Conservation (phyloP, 2,888 invertebrate genomes). For the Hermaeophaga mercurialis region DNA sequence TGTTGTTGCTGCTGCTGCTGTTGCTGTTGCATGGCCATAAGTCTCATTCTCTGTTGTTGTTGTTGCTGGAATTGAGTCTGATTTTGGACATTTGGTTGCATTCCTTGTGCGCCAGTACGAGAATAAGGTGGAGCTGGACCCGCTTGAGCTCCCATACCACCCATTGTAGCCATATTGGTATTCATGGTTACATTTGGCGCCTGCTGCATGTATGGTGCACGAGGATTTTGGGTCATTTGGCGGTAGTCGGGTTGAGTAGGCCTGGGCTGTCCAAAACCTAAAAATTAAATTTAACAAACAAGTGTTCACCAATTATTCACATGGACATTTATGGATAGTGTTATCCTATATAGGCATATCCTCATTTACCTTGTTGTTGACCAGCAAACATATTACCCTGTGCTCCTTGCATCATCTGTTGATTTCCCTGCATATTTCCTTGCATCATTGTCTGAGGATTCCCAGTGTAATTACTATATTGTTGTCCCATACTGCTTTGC, state of each 20-base stretch:
- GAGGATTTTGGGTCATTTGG: slow-evolving; percentile 52
- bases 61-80: slow-evolving; percentile 66
- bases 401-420: slow-evolving; percentile 47
- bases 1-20: slow-evolving; percentile 59
- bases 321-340: too few relatives aligned
- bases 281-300: not conserved
- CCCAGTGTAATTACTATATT: slow-evolving; percentile 55
- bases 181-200: slow-evolving; percentile 89
- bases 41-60: slow-evolving; percentile 65
- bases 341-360: not conserved
- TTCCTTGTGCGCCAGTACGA: slow-evolving; percentile 56
- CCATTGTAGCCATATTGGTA: slow-evolving; percentile 78
- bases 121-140: slow-evolving; percentile 83
- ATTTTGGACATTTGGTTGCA: slow-evolving; percentile 51
- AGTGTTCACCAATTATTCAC: too few relatives aligned
- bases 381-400: slow-evolving; percentile 53
- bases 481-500: slow-evolving; percentile 68
- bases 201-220: slow-evolving; percentile 72
- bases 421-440: slow-evolving; percentile 49
- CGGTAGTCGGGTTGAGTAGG: slow-evolving; percentile 56
- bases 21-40: slow-evolving; percentile 72
- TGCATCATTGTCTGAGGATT: slow-evolving; percentile 54
- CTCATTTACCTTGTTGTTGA: slow-evolving; percentile 56
- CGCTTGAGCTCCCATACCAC: slow-evolving; percentile 57
- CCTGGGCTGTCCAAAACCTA: slow-evolving; percentile 62